Evolutionary conservation across 2,797 vertebrate species (phyloP), one percentile per base, ranked within the genome.

Genomic region (Takifugu ocellatus): DNA sequence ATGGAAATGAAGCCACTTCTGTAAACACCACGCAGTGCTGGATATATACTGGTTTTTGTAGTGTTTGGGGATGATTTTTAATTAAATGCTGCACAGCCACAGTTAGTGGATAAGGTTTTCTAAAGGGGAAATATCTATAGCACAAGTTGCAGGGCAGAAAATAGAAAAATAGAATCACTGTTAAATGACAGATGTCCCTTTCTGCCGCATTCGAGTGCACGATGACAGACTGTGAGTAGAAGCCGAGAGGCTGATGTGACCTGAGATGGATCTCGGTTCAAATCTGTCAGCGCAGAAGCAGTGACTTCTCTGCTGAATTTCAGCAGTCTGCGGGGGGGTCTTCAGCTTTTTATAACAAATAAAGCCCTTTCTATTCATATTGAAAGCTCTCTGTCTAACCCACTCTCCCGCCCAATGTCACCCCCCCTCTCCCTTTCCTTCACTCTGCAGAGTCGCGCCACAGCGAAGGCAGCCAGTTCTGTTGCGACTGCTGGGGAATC

Each of bases 381-480:
- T 6, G n/a, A 17, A 45, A 17, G 15, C 46, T 25, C 54, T 42
- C 43, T 42, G 49, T 36, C 49, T 51, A 52, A 47, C 36, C 29
- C 55, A n/a, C 61, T 33, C 39, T 27, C 26, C 27, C 55, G 5
- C 53, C 21, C 29, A 0, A 15, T 7, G 7, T 33, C 17, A 24
- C 42, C 53, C 25, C 45, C 14, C 31, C 49, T 27, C 26, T 36
- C 12, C 27, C 25, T 51, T 47, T 66, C 67, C 51, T 68, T 76
- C 82, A 74, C 61, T 81, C 77, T 72, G 79, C 75, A 70, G 74
- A 77, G 74, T 64, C 68, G 81, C 59, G 77, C 63, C 25, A n/a
- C 56, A 74, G 77, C 67, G 66, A 76, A 6, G 66, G 72, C 68
- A 77, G 63, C 66, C 61, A 55, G 33, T 17, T 45, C 16, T 45